These are phyloP conservation scores for Ochotona curzoniae DNA, from an alignment of 2,113 vertebrate genomes.

Conservation along the genomic window DNA sequence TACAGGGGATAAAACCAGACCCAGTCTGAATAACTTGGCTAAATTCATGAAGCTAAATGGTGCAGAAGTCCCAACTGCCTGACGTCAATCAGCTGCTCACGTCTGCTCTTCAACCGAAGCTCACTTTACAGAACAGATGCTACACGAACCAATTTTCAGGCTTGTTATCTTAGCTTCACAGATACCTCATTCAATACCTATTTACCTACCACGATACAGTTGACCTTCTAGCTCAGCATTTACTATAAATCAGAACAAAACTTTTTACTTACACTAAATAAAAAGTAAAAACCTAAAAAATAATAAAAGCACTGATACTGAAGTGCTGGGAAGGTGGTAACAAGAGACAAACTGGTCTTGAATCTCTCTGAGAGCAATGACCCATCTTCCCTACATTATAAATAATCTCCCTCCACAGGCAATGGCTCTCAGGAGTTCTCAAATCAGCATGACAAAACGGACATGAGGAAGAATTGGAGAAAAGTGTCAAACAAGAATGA, in stretches of 20 bases:
- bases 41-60: not conserved
- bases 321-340: not conserved
- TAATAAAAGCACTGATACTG: not conserved
- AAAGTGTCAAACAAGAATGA: not conserved
- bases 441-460: not conserved
- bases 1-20: not conserved
- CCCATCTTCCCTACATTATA: not conserved
- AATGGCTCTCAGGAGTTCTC: not conserved
- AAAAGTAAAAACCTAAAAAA: not conserved
- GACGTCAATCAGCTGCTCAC: not conserved
- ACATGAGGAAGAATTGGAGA: not conserved
- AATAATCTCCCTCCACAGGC: not conserved
- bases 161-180: not conserved
- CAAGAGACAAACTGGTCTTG: not conserved
- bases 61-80: not conserved
- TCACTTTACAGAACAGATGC: not conserved
- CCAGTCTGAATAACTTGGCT: not conserved
- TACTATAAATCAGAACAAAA: slow-evolving; percentile 11
- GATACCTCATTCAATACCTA: not conserved
- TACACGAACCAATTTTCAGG: not conserved
- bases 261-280: not conserved
- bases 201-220: slow-evolving; percentile 8
- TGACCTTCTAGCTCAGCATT: not conserved
- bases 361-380: not conserved
- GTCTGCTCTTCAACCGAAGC: not conserved